Conservation (phyloP, 2,797 vertebrate species). For the Mormyrops attenuatus region DNA sequence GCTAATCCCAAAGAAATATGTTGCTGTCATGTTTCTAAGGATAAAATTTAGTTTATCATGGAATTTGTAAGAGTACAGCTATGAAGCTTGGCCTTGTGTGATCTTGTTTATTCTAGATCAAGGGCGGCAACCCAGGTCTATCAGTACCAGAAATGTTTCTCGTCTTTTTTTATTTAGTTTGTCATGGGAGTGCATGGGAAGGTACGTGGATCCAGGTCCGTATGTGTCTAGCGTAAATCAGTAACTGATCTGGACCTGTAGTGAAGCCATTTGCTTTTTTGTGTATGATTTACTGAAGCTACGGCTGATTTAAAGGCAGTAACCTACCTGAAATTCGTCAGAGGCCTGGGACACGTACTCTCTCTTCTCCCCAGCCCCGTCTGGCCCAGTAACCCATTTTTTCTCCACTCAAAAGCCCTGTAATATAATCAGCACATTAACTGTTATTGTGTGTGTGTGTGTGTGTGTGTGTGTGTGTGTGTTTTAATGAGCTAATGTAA, state of each 20-base stretch:
- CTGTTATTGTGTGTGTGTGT: neutral
- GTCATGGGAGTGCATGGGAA: neutral
- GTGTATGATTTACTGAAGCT: neutral
- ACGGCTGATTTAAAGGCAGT: neutral
- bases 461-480: neutral
- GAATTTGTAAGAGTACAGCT: constrained; percentile 25
- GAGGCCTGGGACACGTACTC: neutral
- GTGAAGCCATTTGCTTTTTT: neutral
- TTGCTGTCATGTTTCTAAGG: constrained; percentile 27
- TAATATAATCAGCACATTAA: neutral
- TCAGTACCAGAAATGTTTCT: constrained; percentile 22
- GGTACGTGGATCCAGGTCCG: neutral
- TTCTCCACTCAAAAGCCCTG: neutral
- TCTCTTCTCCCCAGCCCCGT: neutral
- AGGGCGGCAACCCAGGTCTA: neutral
- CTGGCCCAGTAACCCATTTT: neutral
- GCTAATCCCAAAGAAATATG: constrained; percentile 27
- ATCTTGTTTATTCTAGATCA: constrained; percentile 19
- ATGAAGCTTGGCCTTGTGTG: constrained; percentile 3
- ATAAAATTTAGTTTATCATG: constrained; percentile 33
- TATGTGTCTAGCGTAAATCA: neutral
- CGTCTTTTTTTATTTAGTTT: constrained; percentile 5
- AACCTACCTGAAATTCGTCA: neutral
- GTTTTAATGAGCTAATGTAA: neutral
- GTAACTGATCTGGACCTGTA: neutral